Base-by-base conservation (phyloP, 1,140 invertebrate species). In the Procambarus virginalis region DNA sequence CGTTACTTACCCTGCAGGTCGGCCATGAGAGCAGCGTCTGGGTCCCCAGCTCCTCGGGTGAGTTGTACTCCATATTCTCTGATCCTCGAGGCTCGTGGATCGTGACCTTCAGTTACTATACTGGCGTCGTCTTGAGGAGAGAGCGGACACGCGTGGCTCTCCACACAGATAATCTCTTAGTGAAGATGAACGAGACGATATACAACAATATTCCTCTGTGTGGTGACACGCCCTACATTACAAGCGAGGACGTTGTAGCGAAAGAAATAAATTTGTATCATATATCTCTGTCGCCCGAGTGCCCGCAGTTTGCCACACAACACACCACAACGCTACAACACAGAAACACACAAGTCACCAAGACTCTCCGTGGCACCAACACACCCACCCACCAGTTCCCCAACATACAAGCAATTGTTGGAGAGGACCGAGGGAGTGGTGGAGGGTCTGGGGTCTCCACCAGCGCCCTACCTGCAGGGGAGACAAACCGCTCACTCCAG, bases 171-270 rank as follows among this genome's bases (percentile, higher is more conserved):
- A 73, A 58, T 46, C 78, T 84, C 20, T 84, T 84, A n/a, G 64
- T 84, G 4, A 84, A 49, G 68, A 73, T 84, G 20, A 49, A 84
- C 68, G 64, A 60, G 9, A 73, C 48, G 10, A 73, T 84, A 68
- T 73, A 84, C 48, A 84, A 49, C 45, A 84, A 22, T 60, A 84
- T 84, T 9, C 82, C 82, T 48, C 20, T 48, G 48, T 84, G 82
- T 68, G 68, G n/a, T 20, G 2, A 55, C 12, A 49, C 10, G n/a
- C 46, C 17, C 34, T 14, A 70, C 48, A 17, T 12, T 48, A 20
- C 60, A 12, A 14, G 17, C 60, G 20, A 10, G 60, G 17, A 17
- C 12, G 12, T 17, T 64, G 60, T 64, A 10, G 60, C 20, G 12
- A 20, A 14, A 64, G 60, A 20, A 4, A 17, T 73, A 17, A n/a